Evolutionary conservation across 2,113 vertebrate species (phyloP), one percentile per base, ranked within the genome.

Genomic region (Myanophis thanlyinensis): DNA sequence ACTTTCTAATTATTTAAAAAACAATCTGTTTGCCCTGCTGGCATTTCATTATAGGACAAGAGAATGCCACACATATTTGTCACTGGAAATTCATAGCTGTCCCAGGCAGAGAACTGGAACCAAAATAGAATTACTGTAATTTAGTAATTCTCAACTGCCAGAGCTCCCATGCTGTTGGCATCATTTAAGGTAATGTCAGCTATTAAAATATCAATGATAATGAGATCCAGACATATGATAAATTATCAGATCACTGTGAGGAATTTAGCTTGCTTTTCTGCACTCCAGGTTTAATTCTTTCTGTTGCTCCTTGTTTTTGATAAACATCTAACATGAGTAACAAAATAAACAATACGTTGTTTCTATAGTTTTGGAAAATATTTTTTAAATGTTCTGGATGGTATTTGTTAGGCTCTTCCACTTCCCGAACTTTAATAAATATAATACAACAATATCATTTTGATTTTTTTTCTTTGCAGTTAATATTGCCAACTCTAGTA

Each of bases 141-240:
- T 91, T 95, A 94, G 94, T 94, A 96, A 95, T 96, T 96, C 95
- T 95, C 89, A 93, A 90, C 92, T 54, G 94, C 94, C 91, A 94
- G 92, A 93, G 94, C 59, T 92, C 40, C 92, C 93, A 95, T 54
- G 89, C 47, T 91, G 73, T 92, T 96, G 95, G 94, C 90, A 93
- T 59, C 87, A 44, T 3, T 7, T 6, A 89, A 47, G 59, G 40
- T 15, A 85, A 53, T 35, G 7, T 88, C 12, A 93, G 52, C 52
- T 85, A 51, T 15, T 1, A 93, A 56, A 95, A 95, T 52, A 95
- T 62, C 62, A 93, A 92, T 88, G 88, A 53, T 93, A 92, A 94
- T 88, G 56, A 93, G 93, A 93, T 87, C 89, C 91, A 89, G 27
- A 92, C 22, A 49, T 91, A 88, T 94, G 87, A 25, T 93, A 84